Base-by-base conservation (phyloP, 2,888 invertebrate genomes). In the Lumbricus terrestris region DNA sequence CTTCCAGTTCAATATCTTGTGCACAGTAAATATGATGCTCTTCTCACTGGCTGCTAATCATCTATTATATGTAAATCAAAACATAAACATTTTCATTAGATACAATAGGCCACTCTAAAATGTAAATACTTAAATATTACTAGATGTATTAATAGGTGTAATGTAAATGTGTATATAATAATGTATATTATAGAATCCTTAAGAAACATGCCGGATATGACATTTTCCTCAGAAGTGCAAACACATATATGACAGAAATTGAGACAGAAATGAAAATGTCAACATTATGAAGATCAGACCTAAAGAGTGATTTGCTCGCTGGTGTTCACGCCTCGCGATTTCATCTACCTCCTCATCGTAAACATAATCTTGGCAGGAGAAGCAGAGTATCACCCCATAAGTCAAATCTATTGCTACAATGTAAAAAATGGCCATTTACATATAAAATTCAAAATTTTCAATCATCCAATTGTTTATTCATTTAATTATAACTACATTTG, bases 301-400 rank as follows among this genome's bases (percentile, higher is more conserved):
- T 90, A 91, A n/a, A n/a, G 91, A 91, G 40, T 89, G 90, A 69
- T 88, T 88, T 33, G 89, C 90, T 33, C 88, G 88, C 69, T 91
- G 92, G 85, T 92, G 92, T 90, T 95, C 94, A 47, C 92, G 91
- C 90, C 93, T 93, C 69, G 95, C 94, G 89, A 96, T 94, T 38
- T 94, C 93, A 92, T 96, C 95, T 89, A 96, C 94, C 93, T 97
- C 97, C 91, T 96, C 95, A 94, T 98, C 97, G 95, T 98, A 98
- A 89, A 98, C 97, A 95, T 98, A 99, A 95, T 99, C 98, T 92
- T 97, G 96, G 95, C 99, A 99, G 93, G 96, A 96, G 94, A 97
- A 97, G 95, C 99, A 99, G 95, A 97, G 97, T 20, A 99, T 96
- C 94, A 97, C 97, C 88, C 98, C 98, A 95, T 97, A 97, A 90